Percentiles rank a stretch among this genome's conserved stretches.
Conservation (phyloP, 2,888 invertebrate species). For the Drosophila pseudotalamancana region DNA sequence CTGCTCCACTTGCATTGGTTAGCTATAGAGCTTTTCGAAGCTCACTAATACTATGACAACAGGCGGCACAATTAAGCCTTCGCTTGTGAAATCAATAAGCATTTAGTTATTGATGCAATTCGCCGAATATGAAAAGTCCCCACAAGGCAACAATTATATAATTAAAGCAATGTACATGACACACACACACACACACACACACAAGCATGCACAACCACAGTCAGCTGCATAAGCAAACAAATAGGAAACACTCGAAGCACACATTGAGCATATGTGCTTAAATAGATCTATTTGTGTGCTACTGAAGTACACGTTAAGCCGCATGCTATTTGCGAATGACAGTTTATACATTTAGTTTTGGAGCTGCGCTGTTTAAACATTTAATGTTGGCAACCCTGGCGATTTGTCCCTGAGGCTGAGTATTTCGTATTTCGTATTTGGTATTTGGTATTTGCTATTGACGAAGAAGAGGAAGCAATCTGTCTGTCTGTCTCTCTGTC, state of each 20-base stretch:
- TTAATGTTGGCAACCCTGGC: slow-evolving; percentile 38
- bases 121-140: slow-evolving; percentile 37
- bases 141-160: slow-evolving; percentile 48
- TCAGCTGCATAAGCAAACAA: slow-evolving; percentile 23
- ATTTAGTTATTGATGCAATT: slow-evolving; percentile 21
- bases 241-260: slow-evolving; percentile 21
- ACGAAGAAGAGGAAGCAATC: background rate
- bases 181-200: slow-evolving; percentile 27
- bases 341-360: slow-evolving; percentile 50
- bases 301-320: slow-evolving; percentile 21
- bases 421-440: slow-evolving; percentile 7
- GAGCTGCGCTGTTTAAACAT: slow-evolving; percentile 65
- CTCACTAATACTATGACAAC: background rate
- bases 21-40: background rate
- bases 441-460: slow-evolving; percentile 6
- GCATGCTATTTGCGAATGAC: slow-evolving; percentile 68
- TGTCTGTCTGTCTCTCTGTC: background rate
- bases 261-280: slow-evolving; percentile 32
- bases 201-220: slow-evolving; percentile 2
- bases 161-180: slow-evolving; percentile 56
- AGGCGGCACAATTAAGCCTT: background rate
- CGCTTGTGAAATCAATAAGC: too few relatives aligned
- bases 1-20: background rate
- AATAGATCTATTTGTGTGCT: slow-evolving; percentile 24
- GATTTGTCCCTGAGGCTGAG: background rate